phyloP scores from a whole-genome alignment of 2,113 vertebrate genomes.

The Limanda limanda region DNA sequence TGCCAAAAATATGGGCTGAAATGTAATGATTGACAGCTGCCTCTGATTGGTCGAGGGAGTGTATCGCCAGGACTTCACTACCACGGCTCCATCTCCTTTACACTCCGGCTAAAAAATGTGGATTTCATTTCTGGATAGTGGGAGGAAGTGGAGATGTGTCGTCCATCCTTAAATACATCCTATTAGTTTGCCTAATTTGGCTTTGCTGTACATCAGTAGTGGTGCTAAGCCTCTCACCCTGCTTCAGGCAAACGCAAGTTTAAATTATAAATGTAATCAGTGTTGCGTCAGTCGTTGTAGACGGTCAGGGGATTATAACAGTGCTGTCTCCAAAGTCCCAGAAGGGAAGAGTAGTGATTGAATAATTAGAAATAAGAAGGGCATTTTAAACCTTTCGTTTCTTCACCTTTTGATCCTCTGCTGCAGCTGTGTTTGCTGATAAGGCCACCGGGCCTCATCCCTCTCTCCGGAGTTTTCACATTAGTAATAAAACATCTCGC shows the following conservation, averaged over 20 bases:
- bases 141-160: background rate
- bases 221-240: slow-evolving; percentile 5
- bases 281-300: slow-evolving; percentile 32
- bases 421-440: slow-evolving; percentile 61
- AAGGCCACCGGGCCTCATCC: slow-evolving; percentile 29
- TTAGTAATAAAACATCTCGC: slow-evolving; percentile 23
- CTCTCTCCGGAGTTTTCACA: slow-evolving; percentile 19
- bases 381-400: slow-evolving; percentile 34
- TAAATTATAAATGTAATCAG: slow-evolving; percentile 68
- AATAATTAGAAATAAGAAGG: slow-evolving; percentile 54
- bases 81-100: no score
- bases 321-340: slow-evolving; percentile 39
- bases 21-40: no score
- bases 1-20: no score
- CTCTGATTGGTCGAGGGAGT: no score
- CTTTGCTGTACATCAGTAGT: slow-evolving; percentile 18
- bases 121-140: background rate
- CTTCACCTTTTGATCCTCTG: slow-evolving; percentile 45
- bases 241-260: slow-evolving; percentile 33
- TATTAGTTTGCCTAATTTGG: slow-evolving; percentile 36
- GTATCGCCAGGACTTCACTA: no score
- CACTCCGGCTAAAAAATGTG: no score
- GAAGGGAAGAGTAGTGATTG: slow-evolving; percentile 40
- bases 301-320: slow-evolving; percentile 43
- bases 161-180: slow-evolving; percentile 13